These are phyloP conservation scores for Melieria omissa DNA, from an alignment of 2,888 invertebrate genomes.

Conservation along the genomic window DNA sequence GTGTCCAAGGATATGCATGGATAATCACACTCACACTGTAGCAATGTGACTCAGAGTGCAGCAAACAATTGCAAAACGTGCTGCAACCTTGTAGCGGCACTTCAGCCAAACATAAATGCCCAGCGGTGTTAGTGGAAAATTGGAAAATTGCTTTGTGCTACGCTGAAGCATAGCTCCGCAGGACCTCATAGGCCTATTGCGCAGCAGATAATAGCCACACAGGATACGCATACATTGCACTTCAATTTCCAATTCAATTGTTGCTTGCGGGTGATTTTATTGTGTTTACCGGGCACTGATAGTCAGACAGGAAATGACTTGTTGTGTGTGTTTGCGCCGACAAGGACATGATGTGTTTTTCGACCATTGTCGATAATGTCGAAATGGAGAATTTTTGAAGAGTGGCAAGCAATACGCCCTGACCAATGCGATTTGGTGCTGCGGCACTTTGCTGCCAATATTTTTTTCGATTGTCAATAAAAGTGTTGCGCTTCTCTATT, in stretches of 20 bases:
- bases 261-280: conserved; percentile 24
- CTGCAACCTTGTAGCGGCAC: neutral
- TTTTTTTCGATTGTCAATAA: no score
- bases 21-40: neutral
- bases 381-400: no score
- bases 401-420: no score
- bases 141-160: neutral
- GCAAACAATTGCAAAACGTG: neutral
- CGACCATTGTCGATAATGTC: no score
- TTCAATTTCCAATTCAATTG: conserved; percentile 55
- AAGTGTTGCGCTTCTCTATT: no score
- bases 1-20: neutral
- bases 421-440: no score
- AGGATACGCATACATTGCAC: conserved; percentile 44
- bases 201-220: neutral
- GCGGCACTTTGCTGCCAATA: no score
- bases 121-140: neutral
- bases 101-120: conserved; percentile 17
- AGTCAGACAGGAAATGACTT: conserved; percentile 26
- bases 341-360: no score
- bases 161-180: conserved; percentile 12
- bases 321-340: no score
- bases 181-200: neutral
- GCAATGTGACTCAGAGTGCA: no score
- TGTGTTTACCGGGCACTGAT: neutral